Conservation (phyloP, 2,888 invertebrate species). For the Lasioglossum malachurum region DNA sequence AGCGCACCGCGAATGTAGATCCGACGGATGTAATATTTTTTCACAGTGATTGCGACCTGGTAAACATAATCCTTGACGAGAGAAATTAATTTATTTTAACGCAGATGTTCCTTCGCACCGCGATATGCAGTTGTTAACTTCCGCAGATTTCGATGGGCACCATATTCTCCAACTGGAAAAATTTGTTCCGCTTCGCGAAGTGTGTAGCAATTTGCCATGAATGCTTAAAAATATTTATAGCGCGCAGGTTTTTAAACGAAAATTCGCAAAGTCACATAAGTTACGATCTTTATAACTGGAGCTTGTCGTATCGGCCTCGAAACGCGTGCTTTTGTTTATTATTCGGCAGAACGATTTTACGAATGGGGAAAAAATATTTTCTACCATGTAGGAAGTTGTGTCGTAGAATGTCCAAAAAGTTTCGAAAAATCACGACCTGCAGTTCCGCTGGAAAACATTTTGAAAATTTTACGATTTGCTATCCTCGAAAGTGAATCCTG, state of each 20-base stretch:
- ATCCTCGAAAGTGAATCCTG: too few species aligned
- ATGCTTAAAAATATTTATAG: neutral
- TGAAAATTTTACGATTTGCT: neutral
- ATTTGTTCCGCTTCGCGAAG: neutral
- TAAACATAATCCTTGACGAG: neutral
- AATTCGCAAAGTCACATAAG: neutral
- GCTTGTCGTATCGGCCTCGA: neutral
- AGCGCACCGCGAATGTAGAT: neutral
- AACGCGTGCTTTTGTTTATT: neutral
- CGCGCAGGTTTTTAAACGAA: neutral
- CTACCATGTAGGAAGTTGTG: neutral
- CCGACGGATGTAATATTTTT: slow-evolving; percentile 7
- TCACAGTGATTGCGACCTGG: neutral
- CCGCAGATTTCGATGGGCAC: neutral
- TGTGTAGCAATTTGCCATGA: neutral
- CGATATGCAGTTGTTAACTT: neutral
- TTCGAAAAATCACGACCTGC: neutral
- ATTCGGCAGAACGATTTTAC: neutral
- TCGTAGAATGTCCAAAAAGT: neutral
- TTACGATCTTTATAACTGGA: neutral
- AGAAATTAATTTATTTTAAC: neutral
- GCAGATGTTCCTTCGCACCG: neutral
- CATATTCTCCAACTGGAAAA: neutral
- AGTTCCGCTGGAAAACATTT: neutral
- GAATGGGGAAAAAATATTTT: neutral